A percentile compares a stretch with the other conserved stretches of the same genome.
Conservation (phyloP, 2,113 vertebrate genomes). For the Dunckerocampus dactyliophorus region DNA sequence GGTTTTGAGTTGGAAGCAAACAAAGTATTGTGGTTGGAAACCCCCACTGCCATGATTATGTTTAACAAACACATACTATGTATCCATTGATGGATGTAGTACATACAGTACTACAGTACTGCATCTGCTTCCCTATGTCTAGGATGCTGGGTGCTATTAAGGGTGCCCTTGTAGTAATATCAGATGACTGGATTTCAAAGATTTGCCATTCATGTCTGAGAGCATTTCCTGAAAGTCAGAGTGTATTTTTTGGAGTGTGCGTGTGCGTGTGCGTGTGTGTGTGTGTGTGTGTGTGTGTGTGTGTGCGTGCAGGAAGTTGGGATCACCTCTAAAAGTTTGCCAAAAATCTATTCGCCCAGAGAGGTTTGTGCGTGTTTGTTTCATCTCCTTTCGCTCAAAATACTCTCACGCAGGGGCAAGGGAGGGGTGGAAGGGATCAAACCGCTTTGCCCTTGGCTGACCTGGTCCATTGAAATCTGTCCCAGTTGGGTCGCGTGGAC, state of each 20-base stretch:
- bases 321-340: constrained; percentile 33
- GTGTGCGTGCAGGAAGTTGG: background rate
- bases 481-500: constrained; percentile 44
- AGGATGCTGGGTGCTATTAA: no score
- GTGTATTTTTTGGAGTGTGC: background rate
- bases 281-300: background rate
- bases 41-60: no score
- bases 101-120: no score
- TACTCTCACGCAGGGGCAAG: constrained; percentile 37
- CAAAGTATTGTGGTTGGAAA: no score
- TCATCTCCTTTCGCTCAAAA: constrained; percentile 22
- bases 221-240: background rate
- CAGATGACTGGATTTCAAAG: no score
- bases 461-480: constrained; percentile 59
- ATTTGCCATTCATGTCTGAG: background rate
- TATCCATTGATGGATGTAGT: no score
- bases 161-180: no score
- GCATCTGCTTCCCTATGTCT: no score
- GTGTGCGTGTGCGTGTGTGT: constrained; percentile 4
- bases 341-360: constrained; percentile 42
- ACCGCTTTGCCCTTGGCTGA: constrained; percentile 46
- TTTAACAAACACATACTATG: no score
- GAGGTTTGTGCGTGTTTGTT: constrained; percentile 23
- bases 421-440: constrained; percentile 39
- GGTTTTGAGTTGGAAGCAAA: no score